Conservation (phyloP, 2,113 vertebrate species). For the Gallinago undulata region DNA sequence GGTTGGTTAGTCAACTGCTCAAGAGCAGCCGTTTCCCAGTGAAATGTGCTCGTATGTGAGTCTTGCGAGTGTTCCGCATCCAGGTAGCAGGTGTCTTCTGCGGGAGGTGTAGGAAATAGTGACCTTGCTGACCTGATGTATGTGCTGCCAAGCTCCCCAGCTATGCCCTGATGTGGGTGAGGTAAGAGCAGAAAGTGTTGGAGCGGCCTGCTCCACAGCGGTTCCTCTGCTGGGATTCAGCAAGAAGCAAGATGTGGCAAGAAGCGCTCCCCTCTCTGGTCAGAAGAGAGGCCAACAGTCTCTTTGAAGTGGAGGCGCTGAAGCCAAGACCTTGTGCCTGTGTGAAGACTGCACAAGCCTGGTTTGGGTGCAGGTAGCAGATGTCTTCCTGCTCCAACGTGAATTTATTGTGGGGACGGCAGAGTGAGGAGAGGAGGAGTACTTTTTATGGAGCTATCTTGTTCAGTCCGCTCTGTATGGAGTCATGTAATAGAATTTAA, state of each 20-base stretch:
- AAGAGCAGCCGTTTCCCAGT: accelerated
- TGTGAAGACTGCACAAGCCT: background rate
- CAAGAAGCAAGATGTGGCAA: background rate
- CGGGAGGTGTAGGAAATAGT: background rate
- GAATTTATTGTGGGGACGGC: background rate
- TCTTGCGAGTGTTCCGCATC: background rate
- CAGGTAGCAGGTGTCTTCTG: background rate
- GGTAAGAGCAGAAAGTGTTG: background rate
- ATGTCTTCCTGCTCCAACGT: background rate
- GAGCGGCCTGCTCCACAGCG: background rate
- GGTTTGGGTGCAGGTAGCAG: background rate
- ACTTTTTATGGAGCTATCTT: background rate
- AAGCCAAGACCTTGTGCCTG: background rate
- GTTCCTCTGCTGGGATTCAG: background rate
- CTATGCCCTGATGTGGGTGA: background rate
- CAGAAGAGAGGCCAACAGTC: background rate
- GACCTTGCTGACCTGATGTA: background rate
- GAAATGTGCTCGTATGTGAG: background rate
- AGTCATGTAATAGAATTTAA: background rate
- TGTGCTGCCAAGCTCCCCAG: background rate
- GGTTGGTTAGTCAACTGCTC: background rate
- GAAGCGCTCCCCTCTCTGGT: background rate
- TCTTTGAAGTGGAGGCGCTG: background rate
- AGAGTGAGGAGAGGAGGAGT: background rate
- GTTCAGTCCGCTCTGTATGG: accelerated